These are phyloP conservation scores for Agrotis segetum DNA, from an alignment of 2,888 invertebrate species.

Conservation along the genomic window DNA sequence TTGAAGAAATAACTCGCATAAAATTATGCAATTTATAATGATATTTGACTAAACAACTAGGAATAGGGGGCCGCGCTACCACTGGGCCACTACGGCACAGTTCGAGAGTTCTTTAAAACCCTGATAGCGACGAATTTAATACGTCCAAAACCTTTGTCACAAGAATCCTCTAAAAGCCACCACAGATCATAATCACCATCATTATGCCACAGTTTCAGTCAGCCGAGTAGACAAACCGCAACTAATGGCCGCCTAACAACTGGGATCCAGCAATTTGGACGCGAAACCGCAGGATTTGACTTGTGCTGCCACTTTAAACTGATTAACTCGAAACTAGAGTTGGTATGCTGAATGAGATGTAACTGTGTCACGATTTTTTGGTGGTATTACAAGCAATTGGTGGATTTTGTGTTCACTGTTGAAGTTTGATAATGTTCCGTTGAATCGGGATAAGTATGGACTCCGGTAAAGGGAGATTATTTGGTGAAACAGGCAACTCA, in stretches of 20 bases:
- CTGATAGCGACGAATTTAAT: not conserved
- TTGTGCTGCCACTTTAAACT: constrained; percentile 62
- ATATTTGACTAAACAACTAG: too few relatives aligned
- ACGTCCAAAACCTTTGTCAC: constrained; percentile 10
- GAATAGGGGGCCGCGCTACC: too few relatives aligned
- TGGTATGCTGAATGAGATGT: constrained; percentile 51
- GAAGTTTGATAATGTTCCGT: constrained; percentile 17
- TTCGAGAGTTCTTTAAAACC: not conserved
- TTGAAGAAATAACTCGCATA: too few relatives aligned
- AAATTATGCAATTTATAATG: too few relatives aligned
- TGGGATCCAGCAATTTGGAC: constrained; percentile 66
- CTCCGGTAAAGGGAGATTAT: too few relatives aligned
- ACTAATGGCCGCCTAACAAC: constrained; percentile 60
- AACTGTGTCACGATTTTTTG: constrained; percentile 67
- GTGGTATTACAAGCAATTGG: constrained; percentile 9
- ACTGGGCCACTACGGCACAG: not conserved
- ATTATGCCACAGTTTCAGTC: constrained; percentile 59
- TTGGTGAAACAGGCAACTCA: too few relatives aligned
- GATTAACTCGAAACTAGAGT: constrained; percentile 57
- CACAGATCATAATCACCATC: constrained; percentile 52
- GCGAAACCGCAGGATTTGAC: constrained; percentile 67
- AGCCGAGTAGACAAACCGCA: constrained; percentile 60
- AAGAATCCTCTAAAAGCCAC: constrained; percentile 36
- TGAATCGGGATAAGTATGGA: not conserved
- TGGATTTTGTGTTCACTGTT: constrained; percentile 8